Conservation (phyloP, 1,140 invertebrate species). For the Drosophila parvula region DNA sequence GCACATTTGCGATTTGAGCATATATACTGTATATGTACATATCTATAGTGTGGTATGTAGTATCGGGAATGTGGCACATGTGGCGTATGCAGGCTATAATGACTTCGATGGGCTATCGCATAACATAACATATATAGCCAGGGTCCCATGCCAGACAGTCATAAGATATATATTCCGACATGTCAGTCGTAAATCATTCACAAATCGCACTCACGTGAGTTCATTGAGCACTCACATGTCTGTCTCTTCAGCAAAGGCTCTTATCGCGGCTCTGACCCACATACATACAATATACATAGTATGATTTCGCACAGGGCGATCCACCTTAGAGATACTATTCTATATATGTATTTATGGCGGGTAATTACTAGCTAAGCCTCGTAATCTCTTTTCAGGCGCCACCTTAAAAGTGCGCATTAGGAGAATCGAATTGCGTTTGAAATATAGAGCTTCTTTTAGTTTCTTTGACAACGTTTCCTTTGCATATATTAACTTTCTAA, state of each 20-base stretch:
- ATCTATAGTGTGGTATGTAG: not conserved
- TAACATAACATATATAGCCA: conserved; percentile 24
- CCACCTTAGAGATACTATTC: conserved; percentile 5
- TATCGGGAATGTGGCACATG: conserved; percentile 14
- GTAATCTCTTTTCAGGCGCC: conserved; percentile 51
- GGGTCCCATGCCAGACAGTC: conserved; percentile 28
- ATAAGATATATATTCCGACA: conserved; percentile 49
- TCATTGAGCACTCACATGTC: conserved; percentile 27
- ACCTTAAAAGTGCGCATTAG: conserved; percentile 58
- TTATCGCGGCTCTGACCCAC: conserved; percentile 40
- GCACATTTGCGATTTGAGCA: conserved; percentile 9
- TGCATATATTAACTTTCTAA: conserved; percentile 1
- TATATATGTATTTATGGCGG: conserved; percentile 25
- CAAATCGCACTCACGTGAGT: conserved; percentile 66
- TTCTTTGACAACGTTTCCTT: not conserved
- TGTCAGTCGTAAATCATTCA: conserved; percentile 73
- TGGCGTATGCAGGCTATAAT: conserved; percentile 19
- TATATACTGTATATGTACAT: not conserved
- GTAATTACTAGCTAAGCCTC: conserved; percentile 56
- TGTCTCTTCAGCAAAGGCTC: conserved; percentile 1
- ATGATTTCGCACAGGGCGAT: conserved; percentile 3
- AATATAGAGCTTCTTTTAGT: not conserved
- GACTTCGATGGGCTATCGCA: conserved; percentile 37
- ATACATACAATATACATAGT: conserved; percentile 28
- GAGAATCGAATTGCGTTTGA: conserved; percentile 57